Evolutionary conservation across 2,888 invertebrate species (phyloP), one percentile per base, ranked within the genome.

Genomic region (Crioceris asparagi): DNA sequence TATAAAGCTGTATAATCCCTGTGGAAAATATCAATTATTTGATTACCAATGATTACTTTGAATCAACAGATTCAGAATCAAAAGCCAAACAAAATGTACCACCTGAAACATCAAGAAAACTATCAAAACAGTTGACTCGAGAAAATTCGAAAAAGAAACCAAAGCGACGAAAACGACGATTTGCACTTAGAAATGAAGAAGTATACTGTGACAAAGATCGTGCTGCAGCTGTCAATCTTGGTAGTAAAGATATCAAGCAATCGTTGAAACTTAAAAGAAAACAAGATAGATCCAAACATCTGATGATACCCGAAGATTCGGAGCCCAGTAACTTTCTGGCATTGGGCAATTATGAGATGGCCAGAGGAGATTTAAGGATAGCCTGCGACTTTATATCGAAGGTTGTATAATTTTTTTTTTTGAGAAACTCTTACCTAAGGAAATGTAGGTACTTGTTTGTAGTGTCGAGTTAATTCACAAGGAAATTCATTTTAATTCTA

Each of bases 131-230:
- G 35, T 43, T 50, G 26, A 43, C 43, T 2, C 51, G 51, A 29
- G 54, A 54, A 23, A 14, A 16, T 3, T 39, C 47, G 19, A 62
- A 58, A 35, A 33, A 18, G 25, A 58, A 60, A 41, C 56, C 52
- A 54, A 48, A 57, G 49, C 53, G 65, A 51, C 41, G 57, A 30
- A 48, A 40, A 44, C 40, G 50, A 42, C 41, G 43, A 34, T 43
- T 41, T 16, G 45, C 34, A 8, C 39, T 43, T 15, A 51, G 52
- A 48, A 57, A 66, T 40, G 86, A 87, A 49, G 90, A 90, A 55
- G 64, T 84, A 15, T 91, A 88, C 55, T 90, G 88, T 14, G 91
- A 91, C 59, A 91, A 91, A 56, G 90, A 90, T 59, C 70, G 91
- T 4, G 91, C 90, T 0, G 90, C 91, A 0, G 88, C 90, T 1